A percentile compares a stretch with the other conserved stretches of the same genome.
Evolutionary conservation across 2,113 vertebrate species (phyloP).

Genomic region (Indicator maculatus): DNA sequence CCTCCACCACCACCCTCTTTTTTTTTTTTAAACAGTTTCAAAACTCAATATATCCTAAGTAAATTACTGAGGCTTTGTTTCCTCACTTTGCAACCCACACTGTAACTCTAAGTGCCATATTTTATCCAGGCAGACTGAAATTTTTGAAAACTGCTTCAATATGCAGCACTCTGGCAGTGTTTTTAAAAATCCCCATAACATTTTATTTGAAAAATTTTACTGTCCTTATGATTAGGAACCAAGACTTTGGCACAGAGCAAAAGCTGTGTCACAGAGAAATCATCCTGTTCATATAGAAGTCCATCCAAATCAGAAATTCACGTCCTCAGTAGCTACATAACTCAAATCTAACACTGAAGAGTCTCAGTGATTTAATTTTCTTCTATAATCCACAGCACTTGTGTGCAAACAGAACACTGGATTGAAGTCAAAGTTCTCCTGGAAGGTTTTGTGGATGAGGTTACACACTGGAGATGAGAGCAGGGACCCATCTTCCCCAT

Average conservation of each 20-base stretch:
- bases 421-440: background rate
- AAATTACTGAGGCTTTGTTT: background rate
- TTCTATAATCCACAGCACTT: background rate
- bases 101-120: background rate
- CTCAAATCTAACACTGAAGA: background rate
- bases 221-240: background rate
- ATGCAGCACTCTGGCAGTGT: background rate
- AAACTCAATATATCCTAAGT: background rate
- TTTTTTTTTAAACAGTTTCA: background rate
- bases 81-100: background rate
- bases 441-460: background rate
- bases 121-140: background rate
- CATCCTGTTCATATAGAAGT: background rate
- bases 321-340: background rate
- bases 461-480: background rate
- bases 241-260: background rate
- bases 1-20: background rate
- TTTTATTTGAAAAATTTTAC: background rate
- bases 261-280: background rate
- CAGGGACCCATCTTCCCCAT: background rate
- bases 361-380: background rate
- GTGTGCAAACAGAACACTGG: fast-evolving
- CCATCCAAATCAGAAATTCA: background rate
- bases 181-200: background rate
- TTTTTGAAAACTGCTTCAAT: background rate